Evolutionary conservation across 2,797 vertebrate genomes (phyloP).

Genomic region (Schizothorax lantsangensis): DNA sequence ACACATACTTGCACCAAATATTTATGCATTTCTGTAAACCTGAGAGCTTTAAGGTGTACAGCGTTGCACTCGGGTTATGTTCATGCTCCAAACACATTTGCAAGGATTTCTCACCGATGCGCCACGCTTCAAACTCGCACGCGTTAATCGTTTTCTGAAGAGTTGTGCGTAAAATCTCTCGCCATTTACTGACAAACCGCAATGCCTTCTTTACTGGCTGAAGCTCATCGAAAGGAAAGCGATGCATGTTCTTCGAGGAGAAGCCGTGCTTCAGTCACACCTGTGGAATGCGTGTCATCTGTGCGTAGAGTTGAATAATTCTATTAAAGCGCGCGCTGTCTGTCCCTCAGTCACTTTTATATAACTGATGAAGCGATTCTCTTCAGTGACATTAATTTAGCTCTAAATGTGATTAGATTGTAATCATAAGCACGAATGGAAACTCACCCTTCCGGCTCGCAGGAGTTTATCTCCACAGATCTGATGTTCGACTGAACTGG

Average conservation of each 20-base stretch:
- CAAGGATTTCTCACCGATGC: neutral
- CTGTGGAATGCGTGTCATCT: conserved; percentile 46
- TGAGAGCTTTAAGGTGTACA: neutral
- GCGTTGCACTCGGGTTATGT: neutral
- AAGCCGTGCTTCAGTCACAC: conserved; percentile 31
- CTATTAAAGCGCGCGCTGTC: neutral
- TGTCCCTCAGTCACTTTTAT: neutral
- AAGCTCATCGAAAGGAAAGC: neutral
- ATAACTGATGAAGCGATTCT: neutral
- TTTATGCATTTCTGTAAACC: conserved; percentile 37
- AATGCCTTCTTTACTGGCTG: neutral
- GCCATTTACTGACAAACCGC: neutral
- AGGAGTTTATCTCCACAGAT: conserved; percentile 23
- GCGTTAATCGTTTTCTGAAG: neutral
- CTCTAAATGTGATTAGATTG: neutral
- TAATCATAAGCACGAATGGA: neutral
- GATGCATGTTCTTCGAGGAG: neutral
- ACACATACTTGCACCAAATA: conserved; percentile 3
- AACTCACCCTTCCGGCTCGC: conserved; percentile 37
- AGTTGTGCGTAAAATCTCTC: neutral
- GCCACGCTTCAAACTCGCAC: neutral
- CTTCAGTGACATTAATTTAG: neutral
- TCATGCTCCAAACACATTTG: neutral
- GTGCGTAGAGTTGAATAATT: neutral
- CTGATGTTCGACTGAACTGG: neutral